phyloP scores from a whole-genome alignment of 2,888 invertebrate species.

The Orthonychiurus folsomi region DNA sequence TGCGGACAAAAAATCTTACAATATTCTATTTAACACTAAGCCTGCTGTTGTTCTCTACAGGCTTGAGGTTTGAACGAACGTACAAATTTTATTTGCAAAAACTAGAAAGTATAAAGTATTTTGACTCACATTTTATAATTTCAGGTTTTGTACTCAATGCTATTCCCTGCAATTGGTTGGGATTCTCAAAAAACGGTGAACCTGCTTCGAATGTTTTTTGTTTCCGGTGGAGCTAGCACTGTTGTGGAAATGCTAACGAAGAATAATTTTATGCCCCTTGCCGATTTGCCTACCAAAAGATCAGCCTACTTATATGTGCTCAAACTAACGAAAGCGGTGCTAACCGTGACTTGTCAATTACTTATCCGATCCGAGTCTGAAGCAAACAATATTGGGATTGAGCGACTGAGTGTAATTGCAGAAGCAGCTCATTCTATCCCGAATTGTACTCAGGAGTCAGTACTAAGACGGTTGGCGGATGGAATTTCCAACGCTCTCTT shows the following conservation, averaged over 20 bases:
- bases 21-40: constrained; percentile 37
- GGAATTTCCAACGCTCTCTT: constrained; percentile 73
- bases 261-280: constrained; percentile 69
- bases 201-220: constrained; percentile 40
- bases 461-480: constrained; percentile 71
- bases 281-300: constrained; percentile 66
- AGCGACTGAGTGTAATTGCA: constrained; percentile 29
- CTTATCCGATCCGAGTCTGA: constrained; percentile 51
- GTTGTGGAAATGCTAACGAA: constrained; percentile 73
- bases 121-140: constrained; percentile 35
- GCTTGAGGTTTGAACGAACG: constrained; percentile 53
- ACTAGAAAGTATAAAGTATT: background rate
- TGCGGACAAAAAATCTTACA: constrained; percentile 35
- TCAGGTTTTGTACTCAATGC: constrained; percentile 72
- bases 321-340: constrained; percentile 75
- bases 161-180: constrained; percentile 82
- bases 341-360: constrained; percentile 77
- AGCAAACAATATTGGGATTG: constrained; percentile 24
- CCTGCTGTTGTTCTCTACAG: constrained; percentile 57
- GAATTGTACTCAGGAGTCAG: constrained; percentile 71
- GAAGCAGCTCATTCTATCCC: constrained; percentile 52
- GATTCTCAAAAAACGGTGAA: constrained; percentile 52
- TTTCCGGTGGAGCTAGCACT: constrained; percentile 57
- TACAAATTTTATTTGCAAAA: constrained; percentile 5
- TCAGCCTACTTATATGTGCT: constrained; percentile 80